These are phyloP conservation scores for Dugesia japonica DNA, from an alignment of 2,888 invertebrate genomes.

Conservation along the genomic window DNA sequence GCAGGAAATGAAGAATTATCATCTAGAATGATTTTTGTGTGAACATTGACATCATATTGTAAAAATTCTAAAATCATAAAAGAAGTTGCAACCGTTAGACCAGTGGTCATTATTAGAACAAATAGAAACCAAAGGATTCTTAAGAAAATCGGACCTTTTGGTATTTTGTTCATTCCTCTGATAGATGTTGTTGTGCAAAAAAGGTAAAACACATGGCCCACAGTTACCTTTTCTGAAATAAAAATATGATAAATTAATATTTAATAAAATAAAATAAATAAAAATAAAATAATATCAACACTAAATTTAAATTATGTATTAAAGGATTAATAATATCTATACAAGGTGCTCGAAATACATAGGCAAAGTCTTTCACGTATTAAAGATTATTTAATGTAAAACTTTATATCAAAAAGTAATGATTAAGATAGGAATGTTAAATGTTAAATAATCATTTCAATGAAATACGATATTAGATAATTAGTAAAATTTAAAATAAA, in stretches of 20 bases:
- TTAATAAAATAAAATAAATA: too few relatives aligned
- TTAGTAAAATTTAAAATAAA: too few relatives aligned
- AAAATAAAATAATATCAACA: too few relatives aligned
- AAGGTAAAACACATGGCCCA: background rate
- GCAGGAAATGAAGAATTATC: conserved; percentile 25
- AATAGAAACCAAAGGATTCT: conserved; percentile 25
- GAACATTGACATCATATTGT: conserved; percentile 30
- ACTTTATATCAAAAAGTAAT: too few relatives aligned
- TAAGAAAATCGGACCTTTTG: background rate
- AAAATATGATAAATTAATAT: background rate
- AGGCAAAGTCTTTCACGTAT: too few relatives aligned
- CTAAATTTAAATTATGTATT: too few relatives aligned
- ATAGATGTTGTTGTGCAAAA: conserved; percentile 30
- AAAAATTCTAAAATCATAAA: conserved; percentile 27
- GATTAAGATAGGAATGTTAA: too few relatives aligned
- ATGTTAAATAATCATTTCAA: too few relatives aligned
- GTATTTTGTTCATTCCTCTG: conserved; percentile 28
- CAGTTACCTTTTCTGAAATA: background rate
- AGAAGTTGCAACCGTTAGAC: conserved; percentile 24
- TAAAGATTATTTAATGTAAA: too few relatives aligned
- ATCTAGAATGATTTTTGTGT: conserved; percentile 20
- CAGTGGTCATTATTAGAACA: conserved; percentile 29
- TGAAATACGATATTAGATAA: too few relatives aligned
- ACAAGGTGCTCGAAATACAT: too few relatives aligned
- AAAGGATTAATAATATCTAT: too few relatives aligned